Percentiles rank a stretch among this genome's conserved stretches.
Conservation (phyloP, 2,113 vertebrate genomes). For the Ia io region DNA sequence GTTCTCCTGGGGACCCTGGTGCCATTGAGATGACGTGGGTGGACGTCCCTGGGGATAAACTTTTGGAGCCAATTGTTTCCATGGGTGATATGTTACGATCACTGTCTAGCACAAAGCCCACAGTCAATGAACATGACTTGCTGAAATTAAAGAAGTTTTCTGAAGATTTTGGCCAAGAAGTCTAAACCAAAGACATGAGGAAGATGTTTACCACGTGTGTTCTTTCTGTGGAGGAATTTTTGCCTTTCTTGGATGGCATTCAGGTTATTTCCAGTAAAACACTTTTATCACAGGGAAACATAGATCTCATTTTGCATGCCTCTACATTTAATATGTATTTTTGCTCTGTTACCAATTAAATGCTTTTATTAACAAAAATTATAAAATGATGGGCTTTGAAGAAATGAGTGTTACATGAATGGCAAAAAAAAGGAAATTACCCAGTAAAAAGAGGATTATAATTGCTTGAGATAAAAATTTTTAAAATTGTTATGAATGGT, state of each 20-base stretch:
- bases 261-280: conserved; percentile 74
- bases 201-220: conserved; percentile 34
- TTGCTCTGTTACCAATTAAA: conserved; percentile 78
- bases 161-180: conserved; percentile 98
- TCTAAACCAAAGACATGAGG: conserved; percentile 83
- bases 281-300: conserved; percentile 66
- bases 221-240: conserved; percentile 69
- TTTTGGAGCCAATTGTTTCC: conserved; percentile 92
- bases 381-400: conserved; percentile 44
- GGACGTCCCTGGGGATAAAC: conserved; percentile 94
- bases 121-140: conserved; percentile 97
- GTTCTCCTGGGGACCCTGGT: conserved; percentile 93
- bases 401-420: conserved; percentile 57
- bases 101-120: conserved; percentile 90
- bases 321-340: conserved; percentile 74
- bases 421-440: conserved; percentile 58
- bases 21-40: conserved; percentile 97
- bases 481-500: conserved; percentile 56
- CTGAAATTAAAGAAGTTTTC: conserved; percentile 98
- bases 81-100: conserved; percentile 95
- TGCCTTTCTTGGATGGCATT: conserved; percentile 74
- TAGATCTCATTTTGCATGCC: conserved; percentile 68
- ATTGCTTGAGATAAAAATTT: neutral
- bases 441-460: conserved; percentile 60
- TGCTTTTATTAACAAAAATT: conserved; percentile 74